phyloP scores from a whole-genome alignment of 2,113 vertebrate species.

The Embiotoca jacksoni region DNA sequence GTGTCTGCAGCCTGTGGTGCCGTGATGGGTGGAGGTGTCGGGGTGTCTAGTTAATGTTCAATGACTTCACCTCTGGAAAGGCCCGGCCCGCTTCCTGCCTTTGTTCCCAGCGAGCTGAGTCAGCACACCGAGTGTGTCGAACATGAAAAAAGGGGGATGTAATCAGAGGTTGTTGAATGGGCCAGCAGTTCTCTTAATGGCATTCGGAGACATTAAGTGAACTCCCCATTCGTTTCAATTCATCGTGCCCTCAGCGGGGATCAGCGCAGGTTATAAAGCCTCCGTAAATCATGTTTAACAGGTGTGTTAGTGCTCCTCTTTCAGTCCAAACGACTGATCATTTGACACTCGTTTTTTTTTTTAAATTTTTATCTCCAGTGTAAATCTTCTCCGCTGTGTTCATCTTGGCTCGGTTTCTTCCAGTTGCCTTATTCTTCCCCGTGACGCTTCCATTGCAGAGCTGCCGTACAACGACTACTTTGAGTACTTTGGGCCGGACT shows the following conservation, averaged over 20 bases:
- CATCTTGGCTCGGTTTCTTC: not conserved
- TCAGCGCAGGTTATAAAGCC: not conserved
- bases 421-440: not conserved
- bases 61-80: constrained; percentile 11
- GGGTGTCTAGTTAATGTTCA: not conserved
- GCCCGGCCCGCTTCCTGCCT: constrained; percentile 19
- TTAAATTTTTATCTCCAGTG: constrained; percentile 1
- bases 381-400: constrained; percentile 8
- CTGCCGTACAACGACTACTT: constrained; percentile 97
- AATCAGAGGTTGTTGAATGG: constrained; percentile 45
- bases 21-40: no score
- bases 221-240: constrained; percentile 24
- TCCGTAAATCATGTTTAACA: constrained; percentile 43
- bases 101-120: constrained; percentile 32
- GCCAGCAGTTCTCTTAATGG: constrained; percentile 50
- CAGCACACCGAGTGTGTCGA: constrained; percentile 45
- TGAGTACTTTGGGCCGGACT: constrained; percentile 97
- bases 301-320: constrained; percentile 21
- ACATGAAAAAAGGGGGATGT: constrained; percentile 26
- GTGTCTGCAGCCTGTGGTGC: not conserved
- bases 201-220: constrained; percentile 45
- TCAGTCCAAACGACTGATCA: constrained; percentile 3
- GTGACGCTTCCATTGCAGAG: constrained; percentile 66
- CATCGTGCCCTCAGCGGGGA: constrained; percentile 21
- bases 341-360: constrained; percentile 2